Conservation (phyloP, 2,797 vertebrate genomes). For the Halcyon leucocephala region DNA sequence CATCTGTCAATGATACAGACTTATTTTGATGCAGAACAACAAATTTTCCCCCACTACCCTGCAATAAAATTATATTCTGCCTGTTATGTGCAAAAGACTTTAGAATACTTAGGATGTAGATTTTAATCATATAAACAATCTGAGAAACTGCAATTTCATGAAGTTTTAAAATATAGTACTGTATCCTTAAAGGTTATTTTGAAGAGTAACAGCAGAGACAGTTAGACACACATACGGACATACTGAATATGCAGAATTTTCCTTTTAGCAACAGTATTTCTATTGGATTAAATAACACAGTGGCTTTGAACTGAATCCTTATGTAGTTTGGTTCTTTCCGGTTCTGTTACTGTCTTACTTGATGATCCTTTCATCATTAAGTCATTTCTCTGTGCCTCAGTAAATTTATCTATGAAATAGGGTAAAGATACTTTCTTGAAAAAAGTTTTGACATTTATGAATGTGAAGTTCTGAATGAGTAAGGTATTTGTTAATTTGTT, state of each 20-base stretch:
- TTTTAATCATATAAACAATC: not conserved
- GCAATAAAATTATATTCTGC: not conserved
- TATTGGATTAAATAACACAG: not conserved
- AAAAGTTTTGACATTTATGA: not conserved
- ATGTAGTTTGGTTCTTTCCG: not conserved
- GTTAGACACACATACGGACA: not conserved
- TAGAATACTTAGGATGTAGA: not conserved
- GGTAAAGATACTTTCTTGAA: not conserved
- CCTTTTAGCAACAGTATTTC: not conserved
- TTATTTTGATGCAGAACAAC: not conserved
- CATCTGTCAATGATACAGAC: not conserved
- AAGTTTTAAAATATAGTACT: not conserved
- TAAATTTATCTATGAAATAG: not conserved
- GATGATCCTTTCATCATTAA: not conserved
- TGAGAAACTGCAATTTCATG: not conserved
- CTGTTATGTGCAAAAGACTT: not conserved
- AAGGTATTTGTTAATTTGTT: not conserved
- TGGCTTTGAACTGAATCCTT: not conserved
- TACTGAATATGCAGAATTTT: not conserved
- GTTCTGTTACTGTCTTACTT: not conserved
- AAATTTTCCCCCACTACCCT: not conserved
- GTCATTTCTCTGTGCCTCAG: not conserved
- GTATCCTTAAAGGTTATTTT: not conserved
- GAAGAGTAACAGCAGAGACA: not conserved
- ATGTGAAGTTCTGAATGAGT: not conserved